phyloP scores from a whole-genome alignment of 2,113 vertebrate genomes.

The Chinchilla lanigera region DNA sequence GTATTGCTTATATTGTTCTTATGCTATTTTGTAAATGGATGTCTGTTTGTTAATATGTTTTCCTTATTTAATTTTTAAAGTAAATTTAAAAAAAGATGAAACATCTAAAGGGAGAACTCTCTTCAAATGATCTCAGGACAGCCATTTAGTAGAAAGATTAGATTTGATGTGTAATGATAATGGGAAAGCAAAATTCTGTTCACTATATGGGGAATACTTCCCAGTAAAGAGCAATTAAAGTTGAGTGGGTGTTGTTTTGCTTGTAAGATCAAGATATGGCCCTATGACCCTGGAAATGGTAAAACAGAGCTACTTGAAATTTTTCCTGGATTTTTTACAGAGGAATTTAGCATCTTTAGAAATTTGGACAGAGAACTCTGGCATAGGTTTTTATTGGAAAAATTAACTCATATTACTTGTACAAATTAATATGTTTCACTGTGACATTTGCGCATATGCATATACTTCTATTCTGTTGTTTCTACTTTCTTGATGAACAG shows the following conservation, averaged over 20 bases:
- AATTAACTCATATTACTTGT: background rate
- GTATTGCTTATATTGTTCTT: no score
- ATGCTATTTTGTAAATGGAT: no score
- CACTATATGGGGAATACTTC: background rate
- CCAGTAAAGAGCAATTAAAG: background rate
- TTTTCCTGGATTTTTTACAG: slow-evolving; percentile 21
- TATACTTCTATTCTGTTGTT: background rate
- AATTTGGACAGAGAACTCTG: background rate
- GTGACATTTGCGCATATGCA: background rate
- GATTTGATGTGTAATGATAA: background rate
- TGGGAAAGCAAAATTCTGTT: background rate
- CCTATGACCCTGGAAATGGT: background rate
- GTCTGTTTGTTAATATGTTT: no score
- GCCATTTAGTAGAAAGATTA: background rate
- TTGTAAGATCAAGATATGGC: background rate
- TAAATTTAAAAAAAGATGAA: slow-evolving; percentile 12
- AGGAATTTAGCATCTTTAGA: background rate
- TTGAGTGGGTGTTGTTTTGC: background rate
- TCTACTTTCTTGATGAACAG: background rate
- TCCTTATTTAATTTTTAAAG: no score
- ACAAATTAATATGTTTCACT: background rate
- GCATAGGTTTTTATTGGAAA: background rate
- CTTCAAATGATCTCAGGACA: background rate
- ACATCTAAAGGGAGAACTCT: background rate
- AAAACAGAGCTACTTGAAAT: background rate